Conservation (phyloP, 92 coral and sea anemone genomes). For the Isaurus tuberculatus region DNA sequence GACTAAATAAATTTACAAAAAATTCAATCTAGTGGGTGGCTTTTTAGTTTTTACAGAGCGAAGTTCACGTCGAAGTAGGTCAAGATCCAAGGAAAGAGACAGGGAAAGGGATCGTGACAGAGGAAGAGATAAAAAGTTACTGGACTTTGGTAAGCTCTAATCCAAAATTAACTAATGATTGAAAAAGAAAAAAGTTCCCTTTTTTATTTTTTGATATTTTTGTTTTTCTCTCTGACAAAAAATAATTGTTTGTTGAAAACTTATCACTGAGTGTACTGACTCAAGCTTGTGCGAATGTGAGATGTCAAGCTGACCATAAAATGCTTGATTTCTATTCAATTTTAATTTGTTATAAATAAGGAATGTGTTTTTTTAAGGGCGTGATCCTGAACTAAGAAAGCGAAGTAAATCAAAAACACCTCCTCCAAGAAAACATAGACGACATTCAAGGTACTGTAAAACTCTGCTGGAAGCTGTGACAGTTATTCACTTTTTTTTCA, state of each 20-base stretch:
- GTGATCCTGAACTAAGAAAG: conserved; percentile 45
- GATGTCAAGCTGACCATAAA: no score
- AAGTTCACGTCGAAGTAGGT: conserved; percentile 77
- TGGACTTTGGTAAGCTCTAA: conserved; percentile 37
- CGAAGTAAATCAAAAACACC: conserved; percentile 40
- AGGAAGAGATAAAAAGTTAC: conserved; percentile 23
- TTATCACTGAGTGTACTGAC: no score
- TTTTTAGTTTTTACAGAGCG: conserved; percentile 71
- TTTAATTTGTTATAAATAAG: background rate
- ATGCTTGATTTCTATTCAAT: no score
- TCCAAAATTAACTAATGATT: background rate
- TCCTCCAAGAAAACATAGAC: conserved; percentile 44
- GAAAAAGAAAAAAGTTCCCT: background rate
- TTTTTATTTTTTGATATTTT: no score
- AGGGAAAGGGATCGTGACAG: conserved; percentile 73
- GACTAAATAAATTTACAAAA: background rate
- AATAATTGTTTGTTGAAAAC: no score
- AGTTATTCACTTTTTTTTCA: background rate
- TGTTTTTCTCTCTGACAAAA: no score
- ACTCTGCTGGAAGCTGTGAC: background rate
- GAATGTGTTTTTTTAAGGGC: background rate
- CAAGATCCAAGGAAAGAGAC: conserved; percentile 86
- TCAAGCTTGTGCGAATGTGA: no score
- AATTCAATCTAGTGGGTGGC: background rate
- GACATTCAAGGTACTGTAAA: conserved; percentile 25